Conservation (phyloP, 1,140 invertebrate genomes). For the Drosophila mojavensis region DNA sequence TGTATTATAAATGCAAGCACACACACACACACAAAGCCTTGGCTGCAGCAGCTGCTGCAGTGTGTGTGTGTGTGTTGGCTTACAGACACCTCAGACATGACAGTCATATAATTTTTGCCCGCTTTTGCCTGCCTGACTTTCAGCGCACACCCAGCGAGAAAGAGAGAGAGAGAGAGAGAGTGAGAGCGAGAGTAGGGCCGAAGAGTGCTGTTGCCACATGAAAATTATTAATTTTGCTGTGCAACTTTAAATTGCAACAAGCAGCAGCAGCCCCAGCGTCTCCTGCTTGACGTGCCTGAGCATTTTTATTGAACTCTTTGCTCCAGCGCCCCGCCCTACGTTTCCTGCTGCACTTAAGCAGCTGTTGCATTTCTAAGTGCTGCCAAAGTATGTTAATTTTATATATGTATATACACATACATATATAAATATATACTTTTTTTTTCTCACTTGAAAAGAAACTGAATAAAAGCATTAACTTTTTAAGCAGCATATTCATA, state of each 20-base stretch:
- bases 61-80: conserved; percentile 38
- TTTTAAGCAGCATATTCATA: conserved; percentile 74
- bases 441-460: conserved; percentile 31
- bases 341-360: conserved; percentile 26
- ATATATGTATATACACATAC: not conserved
- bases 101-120: conserved; percentile 49
- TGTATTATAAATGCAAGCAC: conserved; percentile 68
- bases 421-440: not conserved
- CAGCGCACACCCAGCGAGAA: too few relatives aligned
- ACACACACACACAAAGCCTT: conserved; percentile 6
- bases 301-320: conserved; percentile 41
- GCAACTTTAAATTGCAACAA: conserved; percentile 75
- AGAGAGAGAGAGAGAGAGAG: not conserved
- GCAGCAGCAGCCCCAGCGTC: conserved; percentile 28
- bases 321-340: not conserved
- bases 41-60: conserved; percentile 3
- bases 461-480: conserved; percentile 50
- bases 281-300: conserved; percentile 22
- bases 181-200: too few relatives aligned
- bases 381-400: conserved; percentile 11
- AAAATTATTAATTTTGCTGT: conserved; percentile 74
- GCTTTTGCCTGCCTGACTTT: conserved; percentile 16
- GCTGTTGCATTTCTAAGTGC: conserved; percentile 66
- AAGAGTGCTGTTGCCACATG: conserved; percentile 41
- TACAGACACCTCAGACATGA: conserved; percentile 50